phyloP scores from a whole-genome alignment of 2,113 vertebrate genomes.

The Cottus gobio region DNA sequence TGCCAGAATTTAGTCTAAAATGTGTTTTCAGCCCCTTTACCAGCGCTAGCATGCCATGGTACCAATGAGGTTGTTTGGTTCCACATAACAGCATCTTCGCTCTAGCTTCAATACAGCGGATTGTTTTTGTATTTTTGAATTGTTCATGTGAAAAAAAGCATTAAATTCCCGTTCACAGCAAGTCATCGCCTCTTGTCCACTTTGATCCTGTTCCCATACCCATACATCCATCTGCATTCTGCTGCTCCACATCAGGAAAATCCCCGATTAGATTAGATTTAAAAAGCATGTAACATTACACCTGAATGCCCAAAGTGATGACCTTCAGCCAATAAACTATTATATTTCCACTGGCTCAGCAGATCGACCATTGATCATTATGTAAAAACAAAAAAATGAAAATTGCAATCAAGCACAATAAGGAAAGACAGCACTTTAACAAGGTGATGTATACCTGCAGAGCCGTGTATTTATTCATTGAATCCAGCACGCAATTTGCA shows the following conservation, averaged over 20 bases:
- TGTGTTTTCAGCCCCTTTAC: too few relatives aligned
- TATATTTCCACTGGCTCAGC: conserved; percentile 71
- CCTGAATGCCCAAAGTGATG: conserved; percentile 49
- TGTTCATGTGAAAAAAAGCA: background rate
- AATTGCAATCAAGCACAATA: conserved; percentile 64
- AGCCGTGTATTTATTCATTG: conserved; percentile 18
- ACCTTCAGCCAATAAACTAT: conserved; percentile 59
- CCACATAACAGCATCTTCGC: background rate
- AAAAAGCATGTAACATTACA: conserved; percentile 65
- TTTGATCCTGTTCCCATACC: background rate
- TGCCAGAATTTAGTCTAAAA: too few relatives aligned
- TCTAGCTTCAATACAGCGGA: background rate
- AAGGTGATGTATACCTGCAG: conserved; percentile 46
- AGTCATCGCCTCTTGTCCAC: background rate
- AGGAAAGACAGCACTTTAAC: conserved; percentile 55
- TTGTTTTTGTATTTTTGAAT: background rate
- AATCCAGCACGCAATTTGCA: conserved; percentile 26
- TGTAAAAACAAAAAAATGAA: conserved; percentile 56
- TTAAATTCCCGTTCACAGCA: background rate
- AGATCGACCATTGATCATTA: conserved; percentile 66
- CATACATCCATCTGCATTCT: background rate
- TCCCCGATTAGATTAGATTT: conserved; percentile 36
- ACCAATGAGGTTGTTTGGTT: background rate
- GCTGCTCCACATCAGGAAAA: conserved; percentile 21
- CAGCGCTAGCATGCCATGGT: too few relatives aligned